A percentile compares a stretch with the other conserved stretches of the same genome.
These are phyloP conservation scores for Crocodylus rhombifer DNA, from an alignment of 2,797 vertebrate species.

Conservation along the genomic window DNA sequence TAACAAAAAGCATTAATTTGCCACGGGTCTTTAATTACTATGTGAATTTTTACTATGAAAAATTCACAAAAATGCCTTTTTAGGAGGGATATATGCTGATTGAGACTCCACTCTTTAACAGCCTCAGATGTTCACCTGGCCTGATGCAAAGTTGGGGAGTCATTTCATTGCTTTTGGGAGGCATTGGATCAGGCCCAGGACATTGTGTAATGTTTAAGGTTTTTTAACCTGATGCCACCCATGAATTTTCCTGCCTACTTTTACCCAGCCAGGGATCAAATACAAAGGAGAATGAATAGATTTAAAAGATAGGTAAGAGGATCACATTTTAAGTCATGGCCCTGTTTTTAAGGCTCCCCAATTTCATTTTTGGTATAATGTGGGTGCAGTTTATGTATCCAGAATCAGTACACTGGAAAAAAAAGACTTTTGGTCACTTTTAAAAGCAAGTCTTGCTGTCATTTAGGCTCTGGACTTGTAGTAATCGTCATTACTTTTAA, in stretches of 20 bases:
- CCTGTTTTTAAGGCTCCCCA: background rate
- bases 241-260: background rate
- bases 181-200: background rate
- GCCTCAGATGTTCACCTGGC: background rate
- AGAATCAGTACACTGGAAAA: background rate
- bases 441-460: background rate
- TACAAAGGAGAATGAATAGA: rapidly evolving
- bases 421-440: background rate
- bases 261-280: background rate
- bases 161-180: background rate
- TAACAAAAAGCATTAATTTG: background rate
- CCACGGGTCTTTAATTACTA: background rate
- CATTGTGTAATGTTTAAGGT: background rate
- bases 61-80: background rate
- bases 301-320: background rate
- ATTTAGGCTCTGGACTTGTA: background rate
- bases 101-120: background rate
- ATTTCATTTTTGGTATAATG: background rate
- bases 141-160: background rate
- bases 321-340: background rate
- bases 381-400: background rate
- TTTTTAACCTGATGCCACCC: background rate
- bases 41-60: too few species aligned
- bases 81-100: background rate
- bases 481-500: background rate